Conservation (phyloP, 2,888 invertebrate species). For the Nephrotoma guestfalica region DNA sequence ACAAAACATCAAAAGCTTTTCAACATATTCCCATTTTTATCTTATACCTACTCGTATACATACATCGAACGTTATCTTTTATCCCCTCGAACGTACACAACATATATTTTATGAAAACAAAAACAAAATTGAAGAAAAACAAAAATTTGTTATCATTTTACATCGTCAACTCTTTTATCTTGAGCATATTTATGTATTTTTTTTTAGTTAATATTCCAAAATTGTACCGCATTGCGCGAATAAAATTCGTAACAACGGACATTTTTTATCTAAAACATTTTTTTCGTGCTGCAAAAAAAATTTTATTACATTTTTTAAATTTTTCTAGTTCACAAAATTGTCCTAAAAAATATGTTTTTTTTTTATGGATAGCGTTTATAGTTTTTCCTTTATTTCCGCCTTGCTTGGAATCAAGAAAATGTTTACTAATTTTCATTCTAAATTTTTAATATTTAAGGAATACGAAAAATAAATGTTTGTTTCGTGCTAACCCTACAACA, state of each 20-base stretch:
- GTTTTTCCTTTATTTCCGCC: too few species aligned
- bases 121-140: not conserved
- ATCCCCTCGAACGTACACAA: not conserved
- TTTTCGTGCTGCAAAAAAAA: too few species aligned
- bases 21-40: not conserved
- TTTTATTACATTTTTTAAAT: too few species aligned
- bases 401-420: too few species aligned
- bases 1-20: not conserved
- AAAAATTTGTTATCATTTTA: not conserved
- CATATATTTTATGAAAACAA: not conserved
- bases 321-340: too few species aligned
- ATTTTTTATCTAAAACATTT: too few species aligned
- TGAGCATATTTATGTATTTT: not conserved
- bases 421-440: too few species aligned
- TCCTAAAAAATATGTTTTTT: too few species aligned
- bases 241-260: not conserved
- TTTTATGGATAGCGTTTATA: too few species aligned
- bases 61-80: not conserved
- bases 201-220: not conserved
- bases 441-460: too few species aligned
- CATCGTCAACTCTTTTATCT: not conserved
- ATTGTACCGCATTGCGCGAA: not conserved
- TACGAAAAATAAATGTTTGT: too few species aligned
- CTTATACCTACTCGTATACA: not conserved
- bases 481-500: too few species aligned